These are phyloP conservation scores for Lucilia cuprina DNA, from an alignment of 1,140 invertebrate species.

Conservation along the genomic window DNA sequence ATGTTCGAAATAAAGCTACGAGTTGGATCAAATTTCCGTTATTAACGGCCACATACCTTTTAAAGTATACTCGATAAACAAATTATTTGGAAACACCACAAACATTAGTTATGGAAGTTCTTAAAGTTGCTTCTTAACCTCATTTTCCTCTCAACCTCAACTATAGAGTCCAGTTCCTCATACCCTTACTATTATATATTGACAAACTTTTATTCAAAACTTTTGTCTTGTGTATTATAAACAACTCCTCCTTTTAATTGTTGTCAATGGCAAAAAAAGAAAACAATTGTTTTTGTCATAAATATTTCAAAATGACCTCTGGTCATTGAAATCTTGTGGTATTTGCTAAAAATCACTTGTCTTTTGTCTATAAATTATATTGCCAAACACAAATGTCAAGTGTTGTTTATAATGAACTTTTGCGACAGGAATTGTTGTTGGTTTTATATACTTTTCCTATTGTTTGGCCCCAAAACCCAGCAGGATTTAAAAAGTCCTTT, in stretches of 20 bases:
- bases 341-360: slow-evolving; percentile 17
- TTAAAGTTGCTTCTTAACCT: no score
- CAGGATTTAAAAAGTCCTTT: slow-evolving; percentile 15
- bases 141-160: no score
- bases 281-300: slow-evolving; percentile 1
- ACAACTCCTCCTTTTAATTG: slow-evolving; percentile 13
- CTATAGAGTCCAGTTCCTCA: no score
- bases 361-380: slow-evolving; percentile 29
- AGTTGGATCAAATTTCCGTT: no score
- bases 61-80: no score
- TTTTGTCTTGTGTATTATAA: background rate
- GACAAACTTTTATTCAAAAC: background rate
- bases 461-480: background rate
- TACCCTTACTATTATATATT: no score
- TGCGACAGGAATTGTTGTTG: background rate
- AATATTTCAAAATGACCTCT: background rate
- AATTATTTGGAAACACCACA: no score
- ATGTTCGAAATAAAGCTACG: no score
- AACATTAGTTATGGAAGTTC: no score
- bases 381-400: slow-evolving; percentile 29
- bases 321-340: slow-evolving; percentile 28
- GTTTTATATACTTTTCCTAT: background rate
- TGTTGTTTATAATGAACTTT: slow-evolving; percentile 22
- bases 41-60: no score
- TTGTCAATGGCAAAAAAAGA: background rate